Percentiles rank a stretch among this genome's conserved stretches.
Conservation (phyloP, 2,113 vertebrate genomes). For the Paralichthys olivaceus region DNA sequence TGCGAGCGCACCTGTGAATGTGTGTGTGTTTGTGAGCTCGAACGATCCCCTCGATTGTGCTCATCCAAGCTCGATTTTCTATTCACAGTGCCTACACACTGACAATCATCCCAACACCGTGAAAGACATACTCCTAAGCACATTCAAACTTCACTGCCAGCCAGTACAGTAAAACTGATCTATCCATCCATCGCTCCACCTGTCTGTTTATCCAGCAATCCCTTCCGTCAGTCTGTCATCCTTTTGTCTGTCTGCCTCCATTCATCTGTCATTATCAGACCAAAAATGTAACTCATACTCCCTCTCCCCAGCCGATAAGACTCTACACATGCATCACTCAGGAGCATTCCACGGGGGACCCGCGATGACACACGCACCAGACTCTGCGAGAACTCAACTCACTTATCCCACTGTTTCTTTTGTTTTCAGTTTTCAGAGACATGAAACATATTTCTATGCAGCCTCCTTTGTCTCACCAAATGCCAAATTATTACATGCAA, state of each 20-base stretch:
- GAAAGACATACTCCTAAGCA: constrained; percentile 59
- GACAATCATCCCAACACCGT: constrained; percentile 54
- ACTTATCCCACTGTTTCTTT: constrained; percentile 58
- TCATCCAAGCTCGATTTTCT: constrained; percentile 63
- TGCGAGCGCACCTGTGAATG: constrained; percentile 17
- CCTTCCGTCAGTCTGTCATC: constrained; percentile 65
- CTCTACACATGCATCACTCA: constrained; percentile 56
- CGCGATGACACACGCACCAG: constrained; percentile 10
- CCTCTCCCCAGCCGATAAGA: constrained; percentile 57
- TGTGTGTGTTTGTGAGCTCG: constrained; percentile 27
- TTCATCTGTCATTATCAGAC: constrained; percentile 72
- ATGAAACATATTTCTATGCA: constrained; percentile 33
- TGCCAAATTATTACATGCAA: constrained; percentile 64
- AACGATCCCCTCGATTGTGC: constrained; percentile 59
- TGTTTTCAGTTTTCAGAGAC: constrained; percentile 48
- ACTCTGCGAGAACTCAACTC: constrained; percentile 54
- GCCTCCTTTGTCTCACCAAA: constrained; percentile 58
- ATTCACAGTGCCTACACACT: constrained; percentile 55
- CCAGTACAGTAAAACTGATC: constrained; percentile 63
- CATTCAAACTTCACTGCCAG: constrained; percentile 57
- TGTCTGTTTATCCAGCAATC: constrained; percentile 68
- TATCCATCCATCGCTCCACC: constrained; percentile 63
- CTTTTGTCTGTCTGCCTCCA: constrained; percentile 65
- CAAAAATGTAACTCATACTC: constrained; percentile 63
- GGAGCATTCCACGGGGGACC: constrained; percentile 27